These are phyloP conservation scores for Schizotus pectinicornis DNA, from an alignment of 2,888 invertebrate genomes.

Conservation along the genomic window DNA sequence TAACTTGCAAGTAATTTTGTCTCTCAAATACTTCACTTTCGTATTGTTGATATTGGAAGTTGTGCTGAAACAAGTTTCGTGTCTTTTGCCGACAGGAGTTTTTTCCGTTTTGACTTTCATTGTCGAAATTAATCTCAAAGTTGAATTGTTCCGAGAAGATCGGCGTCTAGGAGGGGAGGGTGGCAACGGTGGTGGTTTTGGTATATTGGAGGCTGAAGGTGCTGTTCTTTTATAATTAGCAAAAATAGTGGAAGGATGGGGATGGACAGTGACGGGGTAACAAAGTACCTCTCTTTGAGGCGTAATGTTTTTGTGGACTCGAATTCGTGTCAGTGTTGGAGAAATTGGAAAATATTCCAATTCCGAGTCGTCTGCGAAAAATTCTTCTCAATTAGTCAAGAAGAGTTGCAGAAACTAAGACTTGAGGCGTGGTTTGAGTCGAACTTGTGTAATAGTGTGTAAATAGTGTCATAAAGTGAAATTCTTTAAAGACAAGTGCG, in stretches of 20 bases:
- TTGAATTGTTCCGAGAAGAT: slow-evolving; percentile 76
- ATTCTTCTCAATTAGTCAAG: slow-evolving; percentile 20
- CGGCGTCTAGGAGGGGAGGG: slow-evolving; percentile 78
- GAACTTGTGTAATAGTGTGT: slow-evolving; percentile 1
- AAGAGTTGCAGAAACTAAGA: not conserved
- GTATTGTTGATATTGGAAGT: slow-evolving; percentile 55
- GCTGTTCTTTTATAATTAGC: slow-evolving; percentile 66
- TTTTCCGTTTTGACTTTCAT: slow-evolving; percentile 56
- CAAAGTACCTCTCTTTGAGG: slow-evolving; percentile 65
- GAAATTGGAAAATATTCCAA: slow-evolving; percentile 85
- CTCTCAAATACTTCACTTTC: slow-evolving; percentile 67
- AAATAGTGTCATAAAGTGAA: not conserved
- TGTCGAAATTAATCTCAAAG: slow-evolving; percentile 69
- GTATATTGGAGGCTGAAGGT: slow-evolving; percentile 60
- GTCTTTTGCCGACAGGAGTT: slow-evolving; percentile 53
- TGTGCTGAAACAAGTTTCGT: slow-evolving; percentile 61
- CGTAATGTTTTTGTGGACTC: slow-evolving; percentile 71
- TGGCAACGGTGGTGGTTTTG: slow-evolving; percentile 46
- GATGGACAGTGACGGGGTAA: slow-evolving; percentile 63
- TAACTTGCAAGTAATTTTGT: slow-evolving; percentile 68
- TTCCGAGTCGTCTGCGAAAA: slow-evolving; percentile 76
- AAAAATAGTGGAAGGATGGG: slow-evolving; percentile 61
- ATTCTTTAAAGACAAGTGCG: too few relatives aligned
- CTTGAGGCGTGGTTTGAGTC: slow-evolving; percentile 1
- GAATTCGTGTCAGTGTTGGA: slow-evolving; percentile 79